A percentile compares a stretch with the other conserved stretches of the same genome.
Conservation (phyloP, 2,797 vertebrate species). For the Pseudochirops corinnae region DNA sequence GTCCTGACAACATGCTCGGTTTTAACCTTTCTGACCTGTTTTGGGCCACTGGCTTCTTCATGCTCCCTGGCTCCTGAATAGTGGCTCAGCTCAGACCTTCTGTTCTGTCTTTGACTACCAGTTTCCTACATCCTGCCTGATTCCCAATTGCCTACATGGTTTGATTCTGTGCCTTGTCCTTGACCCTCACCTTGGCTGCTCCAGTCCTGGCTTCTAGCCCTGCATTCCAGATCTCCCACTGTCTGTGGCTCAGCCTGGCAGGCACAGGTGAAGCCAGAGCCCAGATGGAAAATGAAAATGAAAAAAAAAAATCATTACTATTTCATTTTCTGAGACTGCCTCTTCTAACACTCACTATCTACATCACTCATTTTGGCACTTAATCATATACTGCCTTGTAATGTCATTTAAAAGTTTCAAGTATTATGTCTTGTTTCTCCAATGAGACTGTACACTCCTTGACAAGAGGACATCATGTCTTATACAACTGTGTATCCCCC, state of each 20-base stretch:
- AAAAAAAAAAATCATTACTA: background rate
- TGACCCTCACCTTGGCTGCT: background rate
- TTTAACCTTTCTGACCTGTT: background rate
- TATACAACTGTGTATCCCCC: background rate
- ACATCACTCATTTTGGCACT: slow-evolving; percentile 1
- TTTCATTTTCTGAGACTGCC: slow-evolving; percentile 8
- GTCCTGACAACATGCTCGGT: background rate
- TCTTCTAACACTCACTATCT: background rate
- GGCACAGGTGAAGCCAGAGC: background rate
- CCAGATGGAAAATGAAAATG: background rate
- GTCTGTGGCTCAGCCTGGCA: background rate
- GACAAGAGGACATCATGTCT: background rate
- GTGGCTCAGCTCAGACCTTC: background rate
- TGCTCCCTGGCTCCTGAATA: background rate
- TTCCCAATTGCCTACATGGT: background rate
- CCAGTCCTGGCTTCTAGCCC: background rate
- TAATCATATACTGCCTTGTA: background rate
- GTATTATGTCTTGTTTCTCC: background rate
- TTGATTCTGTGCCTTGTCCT: background rate
- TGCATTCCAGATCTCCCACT: background rate
- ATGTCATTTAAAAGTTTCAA: background rate
- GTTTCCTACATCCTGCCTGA: background rate
- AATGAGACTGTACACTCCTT: background rate
- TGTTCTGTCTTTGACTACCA: background rate
- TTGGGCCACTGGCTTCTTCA: background rate